phyloP scores from a whole-genome alignment of 2,888 invertebrate genomes.

The Leptinotarsa juncta region DNA sequence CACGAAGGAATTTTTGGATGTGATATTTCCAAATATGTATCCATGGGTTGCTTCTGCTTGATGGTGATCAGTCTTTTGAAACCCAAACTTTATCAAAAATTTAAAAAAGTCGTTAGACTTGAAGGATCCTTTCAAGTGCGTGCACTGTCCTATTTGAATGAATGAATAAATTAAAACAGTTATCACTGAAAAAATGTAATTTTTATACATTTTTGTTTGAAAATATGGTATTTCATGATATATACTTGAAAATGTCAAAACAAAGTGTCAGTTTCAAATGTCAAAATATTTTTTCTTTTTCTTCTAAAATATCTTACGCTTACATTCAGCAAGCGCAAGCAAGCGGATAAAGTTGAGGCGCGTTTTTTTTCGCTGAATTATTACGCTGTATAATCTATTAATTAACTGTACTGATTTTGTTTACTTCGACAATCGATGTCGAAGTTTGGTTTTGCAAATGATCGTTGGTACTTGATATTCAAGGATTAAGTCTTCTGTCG shows the following conservation, averaged over 20 bases:
- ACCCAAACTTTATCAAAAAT: slow-evolving; percentile 94
- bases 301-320: too few relatives aligned
- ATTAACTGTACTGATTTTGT: too few relatives aligned
- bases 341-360: too few relatives aligned
- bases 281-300: neutral
- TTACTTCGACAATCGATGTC: too few relatives aligned
- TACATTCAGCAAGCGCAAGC: too few relatives aligned
- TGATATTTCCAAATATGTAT: slow-evolving; percentile 96
- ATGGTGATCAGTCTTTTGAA: slow-evolving; percentile 93
- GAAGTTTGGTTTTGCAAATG: too few relatives aligned
- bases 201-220: slow-evolving; percentile 53
- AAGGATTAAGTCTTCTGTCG: too few relatives aligned
- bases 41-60: slow-evolving; percentile 89
- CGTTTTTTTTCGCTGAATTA: too few relatives aligned
- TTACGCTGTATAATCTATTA: too few relatives aligned
- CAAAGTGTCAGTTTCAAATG: neutral
- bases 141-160: slow-evolving; percentile 54
- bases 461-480: too few relatives aligned
- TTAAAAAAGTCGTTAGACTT: slow-evolving; percentile 83
- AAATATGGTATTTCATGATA: slow-evolving; percentile 49
- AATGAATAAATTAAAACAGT: slow-evolving; percentile 45
- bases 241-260: slow-evolving; percentile 10
- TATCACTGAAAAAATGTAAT: slow-evolving; percentile 45
- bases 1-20: slow-evolving; percentile 75
- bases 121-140: slow-evolving; percentile 75